Base-by-base conservation (phyloP, 2,797 vertebrate genomes). In the Acanthurus lineatus region DNA sequence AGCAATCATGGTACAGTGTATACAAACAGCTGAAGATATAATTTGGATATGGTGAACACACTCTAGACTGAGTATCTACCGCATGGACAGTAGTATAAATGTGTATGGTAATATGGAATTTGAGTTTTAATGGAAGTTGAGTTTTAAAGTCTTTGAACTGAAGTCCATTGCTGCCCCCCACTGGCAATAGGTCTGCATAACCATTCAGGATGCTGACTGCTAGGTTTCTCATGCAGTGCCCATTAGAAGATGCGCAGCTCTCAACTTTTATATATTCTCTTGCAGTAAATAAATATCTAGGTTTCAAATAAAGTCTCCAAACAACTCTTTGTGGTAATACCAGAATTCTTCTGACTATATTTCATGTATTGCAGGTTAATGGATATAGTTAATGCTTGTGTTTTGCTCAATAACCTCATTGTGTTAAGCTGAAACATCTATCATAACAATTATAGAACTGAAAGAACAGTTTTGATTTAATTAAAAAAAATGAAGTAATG, bases 161-260 rank as follows among this genome's bases (percentile, higher is more conserved):
- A 28, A 32, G 32, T 25, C 51, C 56, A 60, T 17, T 74, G 20
- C 58, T 78, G 75, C 10, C 61, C 25, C 17, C 38, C 14, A n/a
- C 9, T 65, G 53, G 59, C 12, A 53, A 48, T 66, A 62, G 12
- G 54, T 35, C 4, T n/a, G 44, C 16, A 64, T 38, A 57, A n/a
- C 15, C 15, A 20, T 59, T 54, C 22, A 28, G n/a, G 6, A 61
- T 40, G 11, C 49, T 15, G 22, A 47, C 12, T 16, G 6, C 25
- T 10, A 7, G 12, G 5, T 42, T 53, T 63, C 5, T 44, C 4
- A 51, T 47, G 35, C 10, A 56, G 0, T 42, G 40, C 14, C 42
- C 14, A 64, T 70, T 54, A 20, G 6, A 45, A 32, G 9, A 40
- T 3, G 0, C 9, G 16, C 1, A 66, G 0, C 6, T 10, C 2